Percentiles rank a stretch among this genome's conserved stretches.
Conservation (phyloP, 2,797 vertebrate genomes). For the Acipenser ruthenus region DNA sequence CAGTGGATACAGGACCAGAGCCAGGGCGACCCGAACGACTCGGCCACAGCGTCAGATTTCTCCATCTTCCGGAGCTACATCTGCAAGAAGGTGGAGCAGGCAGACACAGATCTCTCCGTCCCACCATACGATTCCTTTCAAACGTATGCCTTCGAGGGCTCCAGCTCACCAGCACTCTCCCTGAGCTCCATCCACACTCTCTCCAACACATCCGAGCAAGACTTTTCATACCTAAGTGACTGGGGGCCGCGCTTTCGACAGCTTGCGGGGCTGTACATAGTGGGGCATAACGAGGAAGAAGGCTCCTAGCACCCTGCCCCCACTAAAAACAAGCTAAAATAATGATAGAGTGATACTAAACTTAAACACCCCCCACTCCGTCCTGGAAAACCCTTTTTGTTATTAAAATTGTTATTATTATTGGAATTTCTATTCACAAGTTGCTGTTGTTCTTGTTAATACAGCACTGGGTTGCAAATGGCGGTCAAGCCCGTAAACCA, state of each 20-base stretch:
- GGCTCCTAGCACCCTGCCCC: slow-evolving; percentile 73
- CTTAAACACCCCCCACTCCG: neutral
- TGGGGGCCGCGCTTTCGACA: slow-evolving; percentile 95
- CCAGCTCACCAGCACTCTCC: slow-evolving; percentile 77
- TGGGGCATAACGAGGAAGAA: slow-evolving; percentile 72
- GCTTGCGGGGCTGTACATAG: slow-evolving; percentile 84
- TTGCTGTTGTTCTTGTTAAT: neutral
- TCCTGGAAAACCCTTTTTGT: neutral
- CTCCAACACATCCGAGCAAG: slow-evolving; percentile 88
- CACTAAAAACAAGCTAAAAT: neutral
- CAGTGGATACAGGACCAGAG: slow-evolving; percentile 69
- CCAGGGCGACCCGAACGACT: slow-evolving; percentile 44
- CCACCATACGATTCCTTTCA: slow-evolving; percentile 98
- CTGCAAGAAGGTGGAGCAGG: slow-evolving; percentile 91
- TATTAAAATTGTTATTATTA: neutral
- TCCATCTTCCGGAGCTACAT: slow-evolving; percentile 92
- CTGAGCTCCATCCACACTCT: slow-evolving; percentile 92
- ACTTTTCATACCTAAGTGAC: slow-evolving; percentile 88
- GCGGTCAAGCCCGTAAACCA: neutral
- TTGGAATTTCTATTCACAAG: neutral
- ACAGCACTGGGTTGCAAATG: neutral
- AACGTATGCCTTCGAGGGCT: slow-evolving; percentile 94
- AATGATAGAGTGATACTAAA: neutral
- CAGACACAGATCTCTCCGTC: slow-evolving; percentile 82
- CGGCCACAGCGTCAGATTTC: slow-evolving; percentile 61